Evolutionary conservation across 2,113 vertebrate species (phyloP).

Genomic region (Rhinolophus sinicus): DNA sequence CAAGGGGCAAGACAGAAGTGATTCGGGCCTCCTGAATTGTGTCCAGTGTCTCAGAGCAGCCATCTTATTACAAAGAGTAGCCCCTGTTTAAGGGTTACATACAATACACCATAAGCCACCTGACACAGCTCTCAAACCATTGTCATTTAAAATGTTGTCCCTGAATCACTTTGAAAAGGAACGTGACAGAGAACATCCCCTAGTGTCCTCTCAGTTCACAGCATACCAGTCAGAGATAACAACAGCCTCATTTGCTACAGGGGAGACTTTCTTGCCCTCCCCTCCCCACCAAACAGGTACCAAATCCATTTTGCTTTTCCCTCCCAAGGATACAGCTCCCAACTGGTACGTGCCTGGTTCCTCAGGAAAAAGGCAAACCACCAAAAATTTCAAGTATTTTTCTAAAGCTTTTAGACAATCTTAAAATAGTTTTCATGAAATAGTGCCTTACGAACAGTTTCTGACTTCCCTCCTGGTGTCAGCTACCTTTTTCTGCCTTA

Average conservation of each 20-base stretch:
- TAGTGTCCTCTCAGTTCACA: background rate
- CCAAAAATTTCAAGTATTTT: background rate
- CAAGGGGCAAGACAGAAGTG: accelerated
- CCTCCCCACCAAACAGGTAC: background rate
- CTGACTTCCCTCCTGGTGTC: background rate
- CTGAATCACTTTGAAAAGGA: background rate
- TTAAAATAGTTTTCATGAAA: background rate
- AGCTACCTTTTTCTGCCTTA: background rate
- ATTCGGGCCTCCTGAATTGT: background rate
- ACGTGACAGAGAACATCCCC: background rate
- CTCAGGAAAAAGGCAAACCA: background rate
- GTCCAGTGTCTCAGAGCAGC: background rate
- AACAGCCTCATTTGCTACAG: background rate
- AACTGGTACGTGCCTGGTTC: accelerated
- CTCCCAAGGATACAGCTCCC: background rate
- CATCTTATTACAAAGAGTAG: background rate
- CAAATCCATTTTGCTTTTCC: background rate
- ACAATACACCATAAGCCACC: background rate
- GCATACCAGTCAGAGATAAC: background rate
- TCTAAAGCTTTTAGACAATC: background rate
- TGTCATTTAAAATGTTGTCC: background rate
- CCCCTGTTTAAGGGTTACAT: no score
- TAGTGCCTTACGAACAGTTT: background rate
- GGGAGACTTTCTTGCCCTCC: background rate
- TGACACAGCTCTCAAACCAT: background rate